These are phyloP conservation scores for zebrafish (Danio rerio) DNA, from an alignment of 2,113 vertebrate species.

Conservation along the genomic window GRCz12tu NC_133198.1:43443001-43443500, in stretches of 20 bases:
- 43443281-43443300: not conserved
- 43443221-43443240: not conserved
- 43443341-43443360: constrained; percentile 3
- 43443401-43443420: constrained; percentile 23
- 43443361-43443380: constrained; percentile 10
- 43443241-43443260: not conserved
- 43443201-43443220: too few species aligned
- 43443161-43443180: too few species aligned
- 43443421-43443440: constrained; percentile 41
- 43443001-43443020: too few species aligned
- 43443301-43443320: not conserved
- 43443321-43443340: not conserved
- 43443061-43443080: too few species aligned
- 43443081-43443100: too few species aligned
- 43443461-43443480: constrained; percentile 59
- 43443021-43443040: too few species aligned
- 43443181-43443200: too few species aligned
- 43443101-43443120: too few species aligned
- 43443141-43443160: too few species aligned
- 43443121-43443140: too few species aligned
- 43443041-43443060: too few species aligned
- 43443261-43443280: not conserved
- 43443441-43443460: constrained; percentile 66
- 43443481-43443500: constrained; percentile 26
- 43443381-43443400: constrained; percentile 28